Evolutionary conservation across 2,113 vertebrate species (phyloP).

Genomic region (Chionodraco myersi): DNA sequence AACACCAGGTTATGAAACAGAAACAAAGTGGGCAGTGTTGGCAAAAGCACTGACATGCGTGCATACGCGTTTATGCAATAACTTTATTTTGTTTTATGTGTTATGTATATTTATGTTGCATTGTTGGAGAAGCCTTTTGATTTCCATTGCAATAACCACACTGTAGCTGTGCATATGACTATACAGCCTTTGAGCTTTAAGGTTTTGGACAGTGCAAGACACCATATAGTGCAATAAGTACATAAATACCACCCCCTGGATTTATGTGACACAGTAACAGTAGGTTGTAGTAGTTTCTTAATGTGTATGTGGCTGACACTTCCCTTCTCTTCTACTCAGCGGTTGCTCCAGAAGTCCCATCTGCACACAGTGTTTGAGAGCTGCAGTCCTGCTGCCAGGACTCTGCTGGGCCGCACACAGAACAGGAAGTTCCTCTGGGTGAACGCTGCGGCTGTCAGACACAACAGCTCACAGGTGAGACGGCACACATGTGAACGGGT

Average conservation of each 20-base stretch:
- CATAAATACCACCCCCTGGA: too few species aligned
- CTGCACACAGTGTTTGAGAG: constrained; percentile 73
- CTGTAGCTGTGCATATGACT: too few species aligned
- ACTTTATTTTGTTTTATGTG: too few species aligned
- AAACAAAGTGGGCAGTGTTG: rapidly evolving
- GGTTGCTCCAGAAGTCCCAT: constrained; percentile 65
- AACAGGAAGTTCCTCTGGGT: constrained; percentile 73
- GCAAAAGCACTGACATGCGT: not conserved
- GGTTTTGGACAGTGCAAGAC: too few species aligned
- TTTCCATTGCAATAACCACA: too few species aligned
- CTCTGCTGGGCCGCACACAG: constrained; percentile 60
- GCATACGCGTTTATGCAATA: too few species aligned
- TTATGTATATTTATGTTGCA: too few species aligned
- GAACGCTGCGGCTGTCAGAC: constrained; percentile 68
- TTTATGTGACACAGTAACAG: too few species aligned
- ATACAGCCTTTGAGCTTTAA: too few species aligned
- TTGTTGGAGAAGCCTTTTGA: too few species aligned
- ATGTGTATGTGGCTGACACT: not conserved
- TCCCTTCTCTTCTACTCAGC: constrained; percentile 35
- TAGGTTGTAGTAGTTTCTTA: too few species aligned
- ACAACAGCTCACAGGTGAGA: constrained; percentile 82
- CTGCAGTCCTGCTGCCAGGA: constrained; percentile 37
- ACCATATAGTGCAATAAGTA: too few species aligned
- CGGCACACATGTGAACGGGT: rapidly evolving
- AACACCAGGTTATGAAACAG: not conserved